These are phyloP conservation scores for Meloidogyne hapla DNA, from an alignment of 1,140 invertebrate species.

Conservation along the genomic window DNA sequence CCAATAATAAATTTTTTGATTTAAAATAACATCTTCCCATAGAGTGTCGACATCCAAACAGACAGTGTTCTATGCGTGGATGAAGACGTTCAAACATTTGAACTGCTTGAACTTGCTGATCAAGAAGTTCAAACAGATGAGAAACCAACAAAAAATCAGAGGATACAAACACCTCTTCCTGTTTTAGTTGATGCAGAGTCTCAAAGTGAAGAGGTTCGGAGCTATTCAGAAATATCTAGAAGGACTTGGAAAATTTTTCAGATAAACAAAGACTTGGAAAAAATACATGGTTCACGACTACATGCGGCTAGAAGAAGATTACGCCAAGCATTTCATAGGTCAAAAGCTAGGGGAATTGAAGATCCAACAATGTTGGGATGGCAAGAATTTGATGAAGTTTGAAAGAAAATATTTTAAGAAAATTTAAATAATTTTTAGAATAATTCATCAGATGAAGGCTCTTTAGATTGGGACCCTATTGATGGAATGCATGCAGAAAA, in stretches of 20 bases:
- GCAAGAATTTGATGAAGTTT: slow-evolving; percentile 17
- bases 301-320: slow-evolving; percentile 18
- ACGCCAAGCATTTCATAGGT: slow-evolving; percentile 15
- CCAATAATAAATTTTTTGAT: background rate
- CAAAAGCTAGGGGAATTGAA: slow-evolving; percentile 16
- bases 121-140: slow-evolving; percentile 56
- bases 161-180: slow-evolving; percentile 56
- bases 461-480: slow-evolving; percentile 39
- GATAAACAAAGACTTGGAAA: slow-evolving; percentile 23
- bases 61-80: slow-evolving; percentile 44
- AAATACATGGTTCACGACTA: slow-evolving; percentile 23
- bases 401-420: background rate
- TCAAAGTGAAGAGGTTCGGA: slow-evolving; percentile 51
- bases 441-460: slow-evolving; percentile 24
- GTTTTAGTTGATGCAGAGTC: slow-evolving; percentile 45
- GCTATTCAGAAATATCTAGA: background rate
- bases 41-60: slow-evolving; percentile 51
- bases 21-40: slow-evolving; percentile 5
- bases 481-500: slow-evolving; percentile 42
- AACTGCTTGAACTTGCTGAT: slow-evolving; percentile 52
- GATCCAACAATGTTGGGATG: slow-evolving; percentile 23
- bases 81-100: slow-evolving; percentile 54
- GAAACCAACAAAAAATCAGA: slow-evolving; percentile 52
- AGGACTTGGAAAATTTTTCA: background rate
- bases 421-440: background rate